phyloP scores from a whole-genome alignment of 2,888 invertebrate species.

The Parochlus steinenii region DNA sequence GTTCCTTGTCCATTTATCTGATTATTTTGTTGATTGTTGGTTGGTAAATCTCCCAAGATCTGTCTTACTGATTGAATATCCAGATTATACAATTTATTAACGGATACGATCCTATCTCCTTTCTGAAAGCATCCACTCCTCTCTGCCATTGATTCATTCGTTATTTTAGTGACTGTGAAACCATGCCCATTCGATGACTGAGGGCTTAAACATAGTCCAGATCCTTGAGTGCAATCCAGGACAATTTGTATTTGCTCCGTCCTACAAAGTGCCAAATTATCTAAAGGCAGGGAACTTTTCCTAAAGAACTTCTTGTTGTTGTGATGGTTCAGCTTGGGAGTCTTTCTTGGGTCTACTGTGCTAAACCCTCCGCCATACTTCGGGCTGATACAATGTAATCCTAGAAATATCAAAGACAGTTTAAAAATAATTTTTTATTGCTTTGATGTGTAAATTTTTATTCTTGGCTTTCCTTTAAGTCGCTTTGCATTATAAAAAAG shows the following conservation, averaged over 20 bases:
- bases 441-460: background rate
- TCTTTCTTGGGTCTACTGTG: conserved; percentile 37
- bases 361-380: conserved; percentile 38
- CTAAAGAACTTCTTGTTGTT: conserved; percentile 30
- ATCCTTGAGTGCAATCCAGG: conserved; percentile 29
- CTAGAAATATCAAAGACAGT: conserved; percentile 14
- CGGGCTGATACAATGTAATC: conserved; percentile 27
- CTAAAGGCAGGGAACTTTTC: conserved; percentile 33
- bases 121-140: conserved; percentile 59
- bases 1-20: conserved; percentile 34
- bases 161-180: conserved; percentile 25
- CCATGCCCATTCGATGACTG: conserved; percentile 24
- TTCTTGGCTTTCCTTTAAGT: background rate
- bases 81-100: conserved; percentile 61
- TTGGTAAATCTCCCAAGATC: conserved; percentile 24
- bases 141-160: conserved; percentile 29
- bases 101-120: conserved; percentile 68
- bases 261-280: conserved; percentile 26
- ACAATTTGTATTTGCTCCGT: conserved; percentile 30
- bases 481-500: background rate
- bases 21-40: conserved; percentile 14
- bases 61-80: conserved; percentile 39
- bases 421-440: conserved; percentile 3
- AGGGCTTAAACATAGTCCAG: conserved; percentile 25
- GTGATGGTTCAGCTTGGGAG: conserved; percentile 22